These are phyloP conservation scores for Bembecia ichneumoniformis DNA, from an alignment of 2,888 invertebrate genomes.

Conservation along the genomic window DNA sequence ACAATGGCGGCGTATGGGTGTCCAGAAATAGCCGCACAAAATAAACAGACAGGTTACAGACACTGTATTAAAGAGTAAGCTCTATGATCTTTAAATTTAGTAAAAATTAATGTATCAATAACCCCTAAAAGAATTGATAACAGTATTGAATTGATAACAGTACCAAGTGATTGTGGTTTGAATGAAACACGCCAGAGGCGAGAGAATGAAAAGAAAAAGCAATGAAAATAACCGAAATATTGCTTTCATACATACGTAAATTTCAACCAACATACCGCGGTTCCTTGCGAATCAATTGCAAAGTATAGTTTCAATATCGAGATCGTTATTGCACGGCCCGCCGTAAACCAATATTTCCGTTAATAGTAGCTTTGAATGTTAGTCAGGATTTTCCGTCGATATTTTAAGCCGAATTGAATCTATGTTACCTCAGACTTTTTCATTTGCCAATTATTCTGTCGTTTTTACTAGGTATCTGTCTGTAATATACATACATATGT, in stretches of 20 bases:
- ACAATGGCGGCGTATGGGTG: constrained; percentile 44
- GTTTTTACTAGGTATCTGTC: too few species aligned
- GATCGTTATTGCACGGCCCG: constrained; percentile 31
- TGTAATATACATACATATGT: too few species aligned
- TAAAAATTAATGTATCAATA: too few species aligned
- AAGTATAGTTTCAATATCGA: constrained; percentile 29
- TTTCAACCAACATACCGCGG: background rate
- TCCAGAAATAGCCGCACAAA: constrained; percentile 57
- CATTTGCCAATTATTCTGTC: too few species aligned
- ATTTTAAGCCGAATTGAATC: background rate
- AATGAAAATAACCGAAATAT: background rate
- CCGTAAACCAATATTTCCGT: constrained; percentile 39
- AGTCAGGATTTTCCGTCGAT: constrained; percentile 26
- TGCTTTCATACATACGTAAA: background rate
- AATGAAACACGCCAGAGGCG: too few species aligned
- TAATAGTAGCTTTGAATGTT: constrained; percentile 48
- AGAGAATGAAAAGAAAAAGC: too few species aligned
- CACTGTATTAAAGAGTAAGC: constrained; percentile 15
- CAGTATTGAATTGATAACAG: too few species aligned
- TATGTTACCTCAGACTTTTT: too few species aligned
- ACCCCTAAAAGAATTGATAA: too few species aligned
- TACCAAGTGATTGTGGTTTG: too few species aligned
- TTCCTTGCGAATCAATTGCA: constrained; percentile 29
- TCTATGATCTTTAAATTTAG: too few species aligned
- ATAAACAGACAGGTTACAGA: constrained; percentile 44